Evolutionary conservation across 2,888 invertebrate genomes (phyloP).

Genomic region (Lottia gigantea): DNA sequence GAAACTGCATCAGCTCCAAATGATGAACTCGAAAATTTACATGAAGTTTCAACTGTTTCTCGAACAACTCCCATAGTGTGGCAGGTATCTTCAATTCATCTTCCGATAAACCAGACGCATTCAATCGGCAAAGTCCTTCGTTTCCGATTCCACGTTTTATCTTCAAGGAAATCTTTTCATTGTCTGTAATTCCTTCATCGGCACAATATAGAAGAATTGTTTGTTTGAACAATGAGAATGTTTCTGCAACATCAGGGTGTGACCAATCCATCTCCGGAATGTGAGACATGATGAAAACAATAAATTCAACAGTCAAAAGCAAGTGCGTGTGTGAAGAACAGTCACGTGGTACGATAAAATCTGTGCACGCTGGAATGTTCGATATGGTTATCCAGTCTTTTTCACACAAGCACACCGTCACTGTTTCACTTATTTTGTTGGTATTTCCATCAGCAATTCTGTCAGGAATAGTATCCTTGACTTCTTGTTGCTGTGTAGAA

Average conservation of each 20-base stretch:
- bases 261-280: slow-evolving; percentile 20
- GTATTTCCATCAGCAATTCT: too few species aligned
- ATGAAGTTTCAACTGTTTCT: slow-evolving; percentile 17
- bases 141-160: slow-evolving; percentile 18
- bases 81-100: slow-evolving; percentile 15
- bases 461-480: too few species aligned
- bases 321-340: too few species aligned
- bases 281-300: background rate
- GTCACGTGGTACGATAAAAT: too few species aligned
- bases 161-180: slow-evolving; percentile 17
- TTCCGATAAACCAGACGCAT: slow-evolving; percentile 22
- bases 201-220: slow-evolving; percentile 10
- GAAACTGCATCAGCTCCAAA: slow-evolving; percentile 22
- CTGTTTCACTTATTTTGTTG: too few species aligned
- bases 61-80: slow-evolving; percentile 20
- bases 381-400: too few species aligned
- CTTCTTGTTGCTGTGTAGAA: too few species aligned
- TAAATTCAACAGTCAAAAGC: background rate
- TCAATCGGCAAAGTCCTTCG: slow-evolving; percentile 21
- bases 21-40: slow-evolving; percentile 25
- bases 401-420: too few species aligned
- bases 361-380: too few species aligned
- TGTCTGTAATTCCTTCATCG: slow-evolving; percentile 14
- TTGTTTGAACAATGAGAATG: slow-evolving; percentile 15
- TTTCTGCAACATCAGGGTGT: slow-evolving; percentile 13